Evolutionary conservation across 2,888 invertebrate genomes (phyloP), one percentile per base, ranked within the genome.

Genomic region (Entomobrya proxima): DNA sequence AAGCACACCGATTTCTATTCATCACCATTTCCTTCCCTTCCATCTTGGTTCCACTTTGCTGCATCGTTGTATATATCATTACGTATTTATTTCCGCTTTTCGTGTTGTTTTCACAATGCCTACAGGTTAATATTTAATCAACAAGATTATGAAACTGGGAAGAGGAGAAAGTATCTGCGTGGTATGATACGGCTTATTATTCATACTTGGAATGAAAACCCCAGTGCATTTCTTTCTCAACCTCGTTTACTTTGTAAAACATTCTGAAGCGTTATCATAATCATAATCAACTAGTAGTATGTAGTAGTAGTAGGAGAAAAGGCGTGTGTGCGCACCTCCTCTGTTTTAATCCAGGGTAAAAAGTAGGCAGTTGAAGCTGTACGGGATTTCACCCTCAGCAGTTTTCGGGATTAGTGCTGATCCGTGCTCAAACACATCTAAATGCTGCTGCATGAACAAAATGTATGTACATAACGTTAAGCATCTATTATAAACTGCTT

Each of bases 251-350:
- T n/a, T n/a, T n/a, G n/a, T 30, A 11, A n/a, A 35, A 7, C 32
- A 35, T 9, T 64, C 18, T 35, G 64, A 64, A 64, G 35, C 32
- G 3, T 64, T 64, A 64, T 30, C 64, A 35, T 18, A 18, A 35
- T 18, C 64, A 64, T 64, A 32, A 64, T 64, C 64, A 64, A 64
- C 64, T 64, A 32, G 64, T 64, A n/a, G 64, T 64, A n/a, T n/a
- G 61, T 61, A n/a, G 61, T n/a, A 30, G 32, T 18, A 18, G 3
- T 52, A 55, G 24, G 11, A 7, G 44, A 15, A 44, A n/a, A 3
- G 44, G 44, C 13, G 15, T 2, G 32, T 2, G 64, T 32, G 9
- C 2, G 18, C n/a, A 32, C 32, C n/a, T 32, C 30, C 61, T 61
- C 61, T n/a, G n/a, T n/a, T n/a, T 64, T 32, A 15, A 58, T 11